Base-by-base conservation (phyloP, 2,797 vertebrate species). In the Molossus alvarezi region DNA sequence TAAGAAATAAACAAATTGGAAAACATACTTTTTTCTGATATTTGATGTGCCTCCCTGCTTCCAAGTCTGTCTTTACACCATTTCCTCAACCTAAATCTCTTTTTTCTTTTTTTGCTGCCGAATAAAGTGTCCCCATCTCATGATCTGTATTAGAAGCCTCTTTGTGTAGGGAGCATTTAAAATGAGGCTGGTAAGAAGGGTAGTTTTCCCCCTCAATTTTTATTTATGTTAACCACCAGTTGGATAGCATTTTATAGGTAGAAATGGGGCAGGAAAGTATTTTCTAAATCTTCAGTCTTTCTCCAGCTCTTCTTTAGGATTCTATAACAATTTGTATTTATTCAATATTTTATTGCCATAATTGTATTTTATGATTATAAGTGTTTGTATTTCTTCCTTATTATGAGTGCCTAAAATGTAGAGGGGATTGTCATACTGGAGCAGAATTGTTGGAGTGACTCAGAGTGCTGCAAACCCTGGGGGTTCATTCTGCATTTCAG, bases 321-420 rank as follows among this genome's bases (percentile, higher is more conserved):
- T 76, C 14, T 57, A 13, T 88, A 93, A 6, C 7, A 62, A 18
- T 85, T 85, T 81, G n/a, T 27, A 45, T 21, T 89, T 79, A 45
- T 2, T 93, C 33, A 75, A 11, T 76, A 23, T 81, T 81, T 93
- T 91, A 27, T 67, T 79, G 51, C 37, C 11, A 0, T 23, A 18
- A 14, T 60, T 90, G 17, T 71, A 11, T 27, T 85, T 87, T 58
- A 48, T 62, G 20, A 88, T 95, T 92, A 55, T 85, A 83, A 71
- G 62, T n/a, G 5, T 94, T 53, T 81, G 3, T 84, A 53, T 86
- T 88, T 77, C 41, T 82, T 57, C 25, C 7, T 86, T 80, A 67
- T 79, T 82, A 55, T 64, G 65, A 79, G 37, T 87, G 29, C 10
- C 10, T 81, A 60, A 69, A 95, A 95, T 7, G 4, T 71, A 65